A percentile compares a stretch with the other conserved stretches of the same genome.
Conservation (phyloP, 1,140 invertebrate genomes). For the Branchinecta lindahli region DNA sequence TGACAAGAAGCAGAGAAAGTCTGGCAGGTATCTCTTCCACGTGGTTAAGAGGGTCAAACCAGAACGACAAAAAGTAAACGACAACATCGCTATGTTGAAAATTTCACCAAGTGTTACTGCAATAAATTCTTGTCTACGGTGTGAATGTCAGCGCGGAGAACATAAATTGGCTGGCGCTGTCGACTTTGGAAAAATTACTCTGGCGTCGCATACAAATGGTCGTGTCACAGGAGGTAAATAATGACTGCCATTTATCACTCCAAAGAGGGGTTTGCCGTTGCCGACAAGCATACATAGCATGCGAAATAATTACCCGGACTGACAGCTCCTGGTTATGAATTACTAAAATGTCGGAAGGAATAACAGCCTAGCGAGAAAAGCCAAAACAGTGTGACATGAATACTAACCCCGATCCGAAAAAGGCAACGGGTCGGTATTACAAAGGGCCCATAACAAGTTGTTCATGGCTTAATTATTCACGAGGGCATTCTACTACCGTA, state of each 20-base stretch:
- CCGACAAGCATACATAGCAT: constrained; percentile 4
- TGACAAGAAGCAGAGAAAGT: too few species aligned
- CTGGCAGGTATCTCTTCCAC: too few species aligned
- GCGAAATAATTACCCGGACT: background rate
- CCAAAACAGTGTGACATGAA: background rate
- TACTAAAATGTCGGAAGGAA: constrained; percentile 10
- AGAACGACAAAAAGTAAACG: too few species aligned
- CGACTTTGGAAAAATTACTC: constrained; percentile 1
- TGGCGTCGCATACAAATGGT: constrained; percentile 10
- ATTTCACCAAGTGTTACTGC: constrained; percentile 8
- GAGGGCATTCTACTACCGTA: too few species aligned
- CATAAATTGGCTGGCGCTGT: constrained; percentile 2
- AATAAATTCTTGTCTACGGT: background rate
- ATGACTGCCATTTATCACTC: constrained; percentile 9
- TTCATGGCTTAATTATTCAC: too few species aligned
- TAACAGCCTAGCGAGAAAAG: constrained; percentile 2
- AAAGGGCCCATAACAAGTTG: too few species aligned
- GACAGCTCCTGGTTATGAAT: constrained; percentile 9
- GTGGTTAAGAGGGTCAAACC: too few species aligned
- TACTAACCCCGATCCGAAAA: background rate
- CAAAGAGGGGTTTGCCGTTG: constrained; percentile 7
- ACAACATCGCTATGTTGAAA: background rate
- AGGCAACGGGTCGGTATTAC: too few species aligned
- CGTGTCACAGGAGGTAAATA: constrained; percentile 10
- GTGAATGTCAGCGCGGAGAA: background rate